Percentiles rank a stretch among this genome's conserved stretches.
phyloP scores from a whole-genome alignment of 1,140 invertebrate genomes.

The Manduca sexta region DNA sequence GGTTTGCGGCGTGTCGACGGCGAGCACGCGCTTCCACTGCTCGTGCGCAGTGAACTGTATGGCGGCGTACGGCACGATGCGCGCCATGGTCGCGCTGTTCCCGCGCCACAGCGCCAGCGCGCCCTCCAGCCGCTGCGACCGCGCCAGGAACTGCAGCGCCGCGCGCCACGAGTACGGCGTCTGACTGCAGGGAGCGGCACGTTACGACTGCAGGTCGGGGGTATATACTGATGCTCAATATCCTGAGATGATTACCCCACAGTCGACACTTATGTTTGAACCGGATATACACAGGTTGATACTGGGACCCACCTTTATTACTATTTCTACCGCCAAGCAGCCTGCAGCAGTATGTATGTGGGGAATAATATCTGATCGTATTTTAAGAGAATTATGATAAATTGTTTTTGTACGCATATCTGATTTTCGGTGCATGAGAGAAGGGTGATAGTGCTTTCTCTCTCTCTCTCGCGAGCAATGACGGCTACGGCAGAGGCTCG shows the following conservation, averaged over 20 bases:
- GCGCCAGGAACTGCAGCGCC: conserved; percentile 84
- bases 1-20: conserved; percentile 78
- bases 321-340: not conserved
- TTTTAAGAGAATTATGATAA: no score
- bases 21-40: conserved; percentile 92
- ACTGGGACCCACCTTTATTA: no score
- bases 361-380: no score
- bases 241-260: not conserved
- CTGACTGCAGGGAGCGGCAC: conserved; percentile 65
- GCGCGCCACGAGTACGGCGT: conserved; percentile 85
- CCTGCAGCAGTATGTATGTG: no score
- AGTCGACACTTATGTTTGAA: no score
- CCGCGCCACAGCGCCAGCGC: conserved; percentile 93
- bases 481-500: not conserved
- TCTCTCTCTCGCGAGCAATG: no score
- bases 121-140: conserved; percentile 83
- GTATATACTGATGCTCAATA: not conserved
- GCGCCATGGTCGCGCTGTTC: conserved; percentile 97
- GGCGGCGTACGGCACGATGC: conserved; percentile 97
- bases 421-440: no score
- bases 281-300: no score
- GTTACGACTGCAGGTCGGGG: not conserved
- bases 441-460: no score
- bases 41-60: conserved; percentile 98
- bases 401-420: no score